phyloP scores from a whole-genome alignment of 1,140 invertebrate genomes.

The Tribolium madens region DNA sequence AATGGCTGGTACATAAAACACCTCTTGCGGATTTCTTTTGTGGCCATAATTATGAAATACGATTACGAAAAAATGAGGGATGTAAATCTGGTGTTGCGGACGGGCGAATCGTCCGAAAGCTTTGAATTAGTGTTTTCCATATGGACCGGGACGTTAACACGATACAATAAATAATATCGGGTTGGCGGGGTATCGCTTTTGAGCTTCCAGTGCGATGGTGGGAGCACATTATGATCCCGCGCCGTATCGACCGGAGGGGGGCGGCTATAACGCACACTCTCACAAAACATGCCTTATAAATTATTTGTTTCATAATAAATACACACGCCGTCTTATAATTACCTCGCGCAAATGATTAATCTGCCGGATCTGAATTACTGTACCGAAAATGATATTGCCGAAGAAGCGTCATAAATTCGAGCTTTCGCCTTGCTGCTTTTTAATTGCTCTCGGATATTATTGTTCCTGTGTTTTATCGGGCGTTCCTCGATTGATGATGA shows the following conservation, averaged over 20 bases:
- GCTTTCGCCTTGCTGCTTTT: constrained; percentile 3
- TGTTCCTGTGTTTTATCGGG: constrained; percentile 26
- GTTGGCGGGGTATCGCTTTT: constrained; percentile 49
- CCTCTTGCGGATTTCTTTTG: constrained; percentile 47
- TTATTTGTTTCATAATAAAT: constrained; percentile 57
- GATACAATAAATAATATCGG: constrained; percentile 57
- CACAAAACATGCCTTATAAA: constrained; percentile 55
- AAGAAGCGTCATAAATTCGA: constrained; percentile 6
- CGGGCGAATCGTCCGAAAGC: constrained; percentile 43
- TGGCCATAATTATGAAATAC: constrained; percentile 53
- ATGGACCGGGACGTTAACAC: constrained; percentile 56
- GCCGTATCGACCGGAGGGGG: constrained; percentile 29
- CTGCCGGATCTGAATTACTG: constrained; percentile 53
- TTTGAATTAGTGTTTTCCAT: constrained; percentile 57
- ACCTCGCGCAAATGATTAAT: constrained; percentile 56
- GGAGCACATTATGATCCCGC: constrained; percentile 45
- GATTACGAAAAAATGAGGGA: constrained; percentile 48
- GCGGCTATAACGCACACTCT: constrained; percentile 48
- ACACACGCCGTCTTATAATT: constrained; percentile 54
- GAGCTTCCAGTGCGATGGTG: constrained; percentile 46
- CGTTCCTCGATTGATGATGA: constrained; percentile 4
- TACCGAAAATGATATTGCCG: constrained; percentile 44
- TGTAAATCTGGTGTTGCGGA: constrained; percentile 41
- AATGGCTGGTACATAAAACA: constrained; percentile 46
- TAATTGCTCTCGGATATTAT: constrained; percentile 11